phyloP scores from a whole-genome alignment of 2,888 invertebrate species.

The Trachelus iudaicus region DNA sequence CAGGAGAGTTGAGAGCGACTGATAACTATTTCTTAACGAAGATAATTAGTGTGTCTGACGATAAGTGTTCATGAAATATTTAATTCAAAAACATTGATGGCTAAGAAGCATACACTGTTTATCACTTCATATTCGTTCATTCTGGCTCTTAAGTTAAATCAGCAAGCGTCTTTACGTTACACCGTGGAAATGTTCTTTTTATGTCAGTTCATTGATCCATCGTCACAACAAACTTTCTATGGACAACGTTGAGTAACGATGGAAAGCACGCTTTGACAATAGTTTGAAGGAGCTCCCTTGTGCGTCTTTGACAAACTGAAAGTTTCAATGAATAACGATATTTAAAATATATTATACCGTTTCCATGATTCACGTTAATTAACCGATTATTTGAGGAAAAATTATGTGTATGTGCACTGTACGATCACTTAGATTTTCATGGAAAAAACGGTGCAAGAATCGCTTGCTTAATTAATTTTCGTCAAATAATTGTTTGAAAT shows the following conservation, averaged over 20 bases:
- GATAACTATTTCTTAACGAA: background rate
- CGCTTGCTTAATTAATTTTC: background rate
- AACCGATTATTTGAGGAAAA: background rate
- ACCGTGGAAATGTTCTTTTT: background rate
- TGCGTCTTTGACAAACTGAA: background rate
- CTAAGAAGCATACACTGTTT: background rate
- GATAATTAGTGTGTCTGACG: background rate
- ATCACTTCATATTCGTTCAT: background rate
- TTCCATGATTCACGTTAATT: background rate
- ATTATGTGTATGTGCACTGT: background rate
- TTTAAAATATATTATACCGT: background rate
- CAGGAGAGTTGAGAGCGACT: background rate
- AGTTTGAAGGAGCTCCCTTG: background rate
- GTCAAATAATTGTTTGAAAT: background rate
- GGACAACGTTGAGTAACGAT: constrained; percentile 33
- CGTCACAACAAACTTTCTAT: constrained; percentile 30
- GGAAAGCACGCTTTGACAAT: background rate
- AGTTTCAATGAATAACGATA: background rate
- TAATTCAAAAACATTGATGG: background rate
- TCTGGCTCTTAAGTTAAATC: background rate
- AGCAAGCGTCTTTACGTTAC: background rate
- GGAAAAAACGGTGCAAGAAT: background rate
- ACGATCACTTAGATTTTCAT: background rate
- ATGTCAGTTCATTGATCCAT: background rate
- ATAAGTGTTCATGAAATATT: background rate